Evolutionary conservation across 1,140 invertebrate genomes (phyloP).

Genomic region (Agrypnia vestita): DNA sequence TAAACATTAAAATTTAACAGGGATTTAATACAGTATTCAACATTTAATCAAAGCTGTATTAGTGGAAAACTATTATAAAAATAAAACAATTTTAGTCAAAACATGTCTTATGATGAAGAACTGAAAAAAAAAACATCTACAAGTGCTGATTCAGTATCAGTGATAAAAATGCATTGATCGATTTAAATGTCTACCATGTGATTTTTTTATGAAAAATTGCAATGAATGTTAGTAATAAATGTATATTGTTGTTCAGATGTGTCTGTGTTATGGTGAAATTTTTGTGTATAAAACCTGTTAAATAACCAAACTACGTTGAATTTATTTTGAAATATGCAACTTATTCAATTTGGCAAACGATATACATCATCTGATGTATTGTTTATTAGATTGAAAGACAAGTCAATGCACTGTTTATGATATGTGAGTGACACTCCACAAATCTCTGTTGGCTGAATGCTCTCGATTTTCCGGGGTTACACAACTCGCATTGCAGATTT

Average conservation of each 20-base stretch:
- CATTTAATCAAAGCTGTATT: too few relatives aligned
- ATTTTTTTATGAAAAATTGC: constrained; percentile 13
- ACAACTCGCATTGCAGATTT: too few relatives aligned
- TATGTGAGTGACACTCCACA: too few relatives aligned
- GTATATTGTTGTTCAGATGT: constrained; percentile 30
- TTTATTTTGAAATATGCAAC: too few relatives aligned
- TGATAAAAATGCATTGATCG: constrained; percentile 11
- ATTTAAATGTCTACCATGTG: constrained; percentile 35
- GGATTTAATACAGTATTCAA: constrained; percentile 2
- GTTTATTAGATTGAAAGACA: too few relatives aligned
- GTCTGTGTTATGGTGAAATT: constrained; percentile 31
- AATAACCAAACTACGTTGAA: neutral
- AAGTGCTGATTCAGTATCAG: neutral
- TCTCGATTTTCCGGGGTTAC: too few relatives aligned
- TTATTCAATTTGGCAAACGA: too few relatives aligned
- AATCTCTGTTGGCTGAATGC: too few relatives aligned
- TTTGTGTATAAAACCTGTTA: constrained; percentile 8
- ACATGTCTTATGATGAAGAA: neutral
- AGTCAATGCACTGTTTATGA: too few relatives aligned
- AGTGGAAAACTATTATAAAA: neutral
- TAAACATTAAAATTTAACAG: neutral
- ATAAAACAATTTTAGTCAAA: neutral
- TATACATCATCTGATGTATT: too few relatives aligned
- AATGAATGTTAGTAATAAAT: constrained; percentile 16
- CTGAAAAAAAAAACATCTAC: neutral